Evolutionary conservation across 2,113 vertebrate genomes (phyloP).

Genomic region (Cariama cristata): DNA sequence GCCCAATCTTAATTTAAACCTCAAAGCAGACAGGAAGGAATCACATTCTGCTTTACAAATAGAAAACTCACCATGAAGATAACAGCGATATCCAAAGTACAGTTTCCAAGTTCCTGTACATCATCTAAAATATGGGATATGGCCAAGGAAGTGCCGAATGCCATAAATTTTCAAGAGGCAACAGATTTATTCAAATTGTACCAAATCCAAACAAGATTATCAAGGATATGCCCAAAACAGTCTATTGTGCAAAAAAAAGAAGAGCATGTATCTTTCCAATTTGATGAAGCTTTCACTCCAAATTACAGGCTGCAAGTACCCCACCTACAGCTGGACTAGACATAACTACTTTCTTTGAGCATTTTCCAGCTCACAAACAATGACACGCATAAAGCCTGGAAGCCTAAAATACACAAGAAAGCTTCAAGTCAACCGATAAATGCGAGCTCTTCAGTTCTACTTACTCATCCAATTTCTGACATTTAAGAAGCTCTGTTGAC

Average conservation of each 20-base stretch:
- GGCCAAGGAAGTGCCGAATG: not conserved
- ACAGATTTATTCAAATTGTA: not conserved
- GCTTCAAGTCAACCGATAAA: not conserved
- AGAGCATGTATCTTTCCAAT: not conserved
- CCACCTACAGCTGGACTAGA: not conserved
- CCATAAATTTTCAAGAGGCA: not conserved
- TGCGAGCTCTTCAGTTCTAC: slow-evolving; percentile 33
- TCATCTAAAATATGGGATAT: not conserved
- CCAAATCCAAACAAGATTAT: not conserved
- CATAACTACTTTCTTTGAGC: not conserved
- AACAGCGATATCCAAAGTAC: not conserved
- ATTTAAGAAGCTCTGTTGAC: slow-evolving; percentile 96
- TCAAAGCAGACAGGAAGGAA: not conserved
- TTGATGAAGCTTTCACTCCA: not conserved
- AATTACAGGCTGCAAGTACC: not conserved
- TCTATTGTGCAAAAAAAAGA: not conserved
- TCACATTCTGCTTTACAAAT: not conserved
- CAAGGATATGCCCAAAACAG: not conserved
- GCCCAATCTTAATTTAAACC: not conserved
- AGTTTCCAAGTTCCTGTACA: not conserved
- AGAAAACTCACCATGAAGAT: not conserved
- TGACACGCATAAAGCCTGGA: not conserved
- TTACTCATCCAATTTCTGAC: slow-evolving; percentile 98
- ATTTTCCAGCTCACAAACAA: not conserved
- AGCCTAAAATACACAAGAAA: not conserved